Evolutionary conservation across 2,888 invertebrate species (phyloP), one percentile per base, ranked within the genome.

Genomic region (Chromoteleia sp.): DNA sequence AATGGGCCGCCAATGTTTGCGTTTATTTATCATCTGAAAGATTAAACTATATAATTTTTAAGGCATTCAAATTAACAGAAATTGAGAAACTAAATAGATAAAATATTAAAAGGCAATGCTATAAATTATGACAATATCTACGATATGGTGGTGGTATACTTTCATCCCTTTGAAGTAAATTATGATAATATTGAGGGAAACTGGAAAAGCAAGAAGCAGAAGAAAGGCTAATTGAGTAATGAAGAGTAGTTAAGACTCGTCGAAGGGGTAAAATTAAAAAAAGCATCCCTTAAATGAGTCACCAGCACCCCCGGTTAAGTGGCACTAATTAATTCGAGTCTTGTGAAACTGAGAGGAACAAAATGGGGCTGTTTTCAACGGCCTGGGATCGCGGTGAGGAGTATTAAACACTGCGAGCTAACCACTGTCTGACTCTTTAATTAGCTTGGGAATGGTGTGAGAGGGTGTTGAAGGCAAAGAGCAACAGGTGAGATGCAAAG

Each of bases 401-500:
- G 89, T 88, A 90, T 90, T 90, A 90, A 90, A 89, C 87, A 89
- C 87, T 87, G 87, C 87, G 85, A 87, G 87, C 86, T 87, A 87
- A 88, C 89, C 89, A 83, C 87, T 87, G 88, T 88, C 90, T 88
- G 89, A 88, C 89, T 90, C 89, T 90, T 90, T 90, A 90, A 90
- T 90, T 90, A 90, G 88, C 87, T 88, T 81, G 86, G 81, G 85
- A 88, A 87, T 86, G 83, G 87, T 86, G 84, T 79, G 82, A 81
- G 85, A 84, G 85, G 87, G 86, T 89, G 90, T 87, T 86, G 89
- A 90, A 89, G 88, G 88, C 85, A 86, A 76, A 80, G 88, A 89
- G 91, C 91, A 91, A 91, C 91, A 91, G 91, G 91, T 91, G 91
- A 90, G 90, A 90, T 91, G 90, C 89, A 90, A 90, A 91, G 90